These are phyloP conservation scores for Cheilosia vernalis DNA, from an alignment of 2,888 invertebrate species.

Conservation along the genomic window DNA sequence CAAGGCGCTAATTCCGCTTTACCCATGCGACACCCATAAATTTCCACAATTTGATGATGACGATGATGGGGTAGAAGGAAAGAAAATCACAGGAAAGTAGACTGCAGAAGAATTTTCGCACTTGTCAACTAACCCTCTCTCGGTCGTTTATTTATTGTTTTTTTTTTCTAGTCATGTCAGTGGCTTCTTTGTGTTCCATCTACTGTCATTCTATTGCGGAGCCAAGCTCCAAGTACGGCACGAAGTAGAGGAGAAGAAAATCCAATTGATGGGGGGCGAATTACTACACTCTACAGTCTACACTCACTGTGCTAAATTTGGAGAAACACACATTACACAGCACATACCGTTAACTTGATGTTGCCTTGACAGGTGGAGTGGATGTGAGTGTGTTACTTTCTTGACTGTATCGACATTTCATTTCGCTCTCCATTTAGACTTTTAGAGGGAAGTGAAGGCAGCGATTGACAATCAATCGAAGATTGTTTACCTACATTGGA, in stretches of 20 bases:
- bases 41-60: conserved; percentile 33
- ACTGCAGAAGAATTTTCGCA: conserved; percentile 75
- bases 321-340: not conserved
- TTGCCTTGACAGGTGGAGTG: conserved; percentile 48
- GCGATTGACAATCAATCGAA: conserved; percentile 60
- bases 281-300: not conserved
- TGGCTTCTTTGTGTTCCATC: conserved; percentile 27
- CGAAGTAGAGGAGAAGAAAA: conserved; percentile 13
- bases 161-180: not conserved
- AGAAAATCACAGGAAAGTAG: conserved; percentile 66
- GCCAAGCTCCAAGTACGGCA: conserved; percentile 1
- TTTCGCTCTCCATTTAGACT: conserved; percentile 22
- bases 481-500: conserved; percentile 38
- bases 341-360: conserved; percentile 6
- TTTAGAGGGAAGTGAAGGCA: conserved; percentile 8
- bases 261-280: conserved; percentile 50
- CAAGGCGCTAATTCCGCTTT: conserved; percentile 42
- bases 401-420: conserved; percentile 29
- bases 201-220: conserved; percentile 57
- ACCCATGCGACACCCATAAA: conserved; percentile 26
- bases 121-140: conserved; percentile 30
- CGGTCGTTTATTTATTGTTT: conserved; percentile 1
- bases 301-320: not conserved
- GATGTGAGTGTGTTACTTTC: conserved; percentile 9
- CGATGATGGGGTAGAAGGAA: conserved; percentile 7